These are phyloP conservation scores for Cephalopholis sonnerati DNA, from an alignment of 2,113 vertebrate species.

Conservation along the genomic window DNA sequence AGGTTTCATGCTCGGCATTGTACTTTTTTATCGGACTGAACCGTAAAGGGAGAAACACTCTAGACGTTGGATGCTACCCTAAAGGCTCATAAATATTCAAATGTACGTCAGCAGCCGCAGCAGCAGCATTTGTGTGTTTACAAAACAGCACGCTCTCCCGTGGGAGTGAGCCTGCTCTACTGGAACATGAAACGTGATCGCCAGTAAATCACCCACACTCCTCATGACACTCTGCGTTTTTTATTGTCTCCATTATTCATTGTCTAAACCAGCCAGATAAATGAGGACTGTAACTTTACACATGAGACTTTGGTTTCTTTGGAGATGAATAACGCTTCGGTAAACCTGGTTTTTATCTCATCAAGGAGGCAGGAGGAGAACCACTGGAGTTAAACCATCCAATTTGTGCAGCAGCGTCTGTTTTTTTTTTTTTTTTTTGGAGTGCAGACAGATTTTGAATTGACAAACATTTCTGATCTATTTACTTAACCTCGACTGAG, in stretches of 20 bases:
- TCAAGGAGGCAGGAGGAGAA: conserved; percentile 17
- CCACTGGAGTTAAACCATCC: conserved; percentile 28
- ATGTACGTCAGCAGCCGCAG: conserved; percentile 68
- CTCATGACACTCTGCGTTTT: conserved; percentile 53
- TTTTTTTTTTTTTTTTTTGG: not conserved
- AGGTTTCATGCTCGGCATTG: conserved; percentile 43
- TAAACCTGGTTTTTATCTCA: conserved; percentile 47
- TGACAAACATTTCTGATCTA: conserved; percentile 22
- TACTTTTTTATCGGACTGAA: not conserved
- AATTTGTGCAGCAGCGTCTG: conserved; percentile 37
- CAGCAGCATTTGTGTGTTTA: conserved; percentile 75
- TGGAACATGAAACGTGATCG: conserved; percentile 78
- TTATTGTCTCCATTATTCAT: conserved; percentile 73
- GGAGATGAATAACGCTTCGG: conserved; percentile 50
- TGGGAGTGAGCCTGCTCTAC: conserved; percentile 70
- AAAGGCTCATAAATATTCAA: conserved; percentile 84
- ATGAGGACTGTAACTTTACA: conserved; percentile 63
- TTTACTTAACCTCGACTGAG: conserved; percentile 49
- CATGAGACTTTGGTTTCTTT: conserved; percentile 63
- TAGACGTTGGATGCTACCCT: conserved; percentile 62
- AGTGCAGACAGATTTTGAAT: conserved; percentile 9
- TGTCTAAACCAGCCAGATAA: conserved; percentile 64
- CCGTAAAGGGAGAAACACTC: conserved; percentile 42
- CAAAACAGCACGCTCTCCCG: conserved; percentile 75
- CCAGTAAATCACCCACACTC: conserved; percentile 75